Conservation (phyloP, 2,113 vertebrate species). For the Heptranchias perlo region DNA sequence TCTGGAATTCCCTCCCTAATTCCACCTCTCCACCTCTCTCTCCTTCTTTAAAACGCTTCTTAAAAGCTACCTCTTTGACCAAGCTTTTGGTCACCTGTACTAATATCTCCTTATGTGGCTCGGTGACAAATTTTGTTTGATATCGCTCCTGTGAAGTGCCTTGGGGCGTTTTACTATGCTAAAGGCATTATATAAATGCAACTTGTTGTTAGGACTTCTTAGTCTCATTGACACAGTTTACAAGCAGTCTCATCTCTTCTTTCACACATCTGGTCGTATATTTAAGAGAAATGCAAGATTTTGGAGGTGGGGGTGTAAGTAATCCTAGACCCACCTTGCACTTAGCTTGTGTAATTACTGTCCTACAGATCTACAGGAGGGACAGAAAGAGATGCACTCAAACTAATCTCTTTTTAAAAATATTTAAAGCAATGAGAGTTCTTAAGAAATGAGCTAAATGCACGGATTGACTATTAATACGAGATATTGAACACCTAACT, state of each 20-base stretch:
- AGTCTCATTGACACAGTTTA: neutral
- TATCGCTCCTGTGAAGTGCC: no score
- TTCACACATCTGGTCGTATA: neutral
- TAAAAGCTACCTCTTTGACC: no score
- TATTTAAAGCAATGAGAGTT: neutral
- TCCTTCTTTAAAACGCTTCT: no score
- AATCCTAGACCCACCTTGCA: neutral
- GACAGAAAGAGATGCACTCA: neutral
- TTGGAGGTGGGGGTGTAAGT: neutral
- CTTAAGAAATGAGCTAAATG: neutral
- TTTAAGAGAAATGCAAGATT: neutral
- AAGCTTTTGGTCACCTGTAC: no score
- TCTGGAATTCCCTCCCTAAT: no score
- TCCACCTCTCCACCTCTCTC: no score
- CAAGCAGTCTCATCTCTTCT: neutral
- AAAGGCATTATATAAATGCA: no score
- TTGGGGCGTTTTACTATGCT: no score
- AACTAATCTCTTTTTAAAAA: neutral
- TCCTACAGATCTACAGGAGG: neutral
- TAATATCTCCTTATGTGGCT: no score
- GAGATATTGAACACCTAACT: neutral
- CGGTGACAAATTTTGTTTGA: no score
- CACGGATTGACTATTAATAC: neutral
- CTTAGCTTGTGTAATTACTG: neutral
- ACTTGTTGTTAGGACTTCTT: neutral